Conservation (phyloP, 2,888 invertebrate species). For the Parnassius smintheus region DNA sequence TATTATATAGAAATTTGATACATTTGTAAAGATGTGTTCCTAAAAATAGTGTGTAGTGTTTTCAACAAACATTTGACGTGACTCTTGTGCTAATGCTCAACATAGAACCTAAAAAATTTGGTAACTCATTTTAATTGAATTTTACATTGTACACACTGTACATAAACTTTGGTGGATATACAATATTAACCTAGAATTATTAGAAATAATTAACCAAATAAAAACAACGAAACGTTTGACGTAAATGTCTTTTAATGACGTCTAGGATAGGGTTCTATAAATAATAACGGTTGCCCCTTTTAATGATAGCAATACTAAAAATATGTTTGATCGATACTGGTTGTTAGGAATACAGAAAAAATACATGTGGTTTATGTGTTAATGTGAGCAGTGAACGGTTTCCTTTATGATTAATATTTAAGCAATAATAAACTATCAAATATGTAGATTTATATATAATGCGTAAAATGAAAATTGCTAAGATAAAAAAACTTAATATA, state of each 20-base stretch:
- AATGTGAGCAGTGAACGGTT: not conserved
- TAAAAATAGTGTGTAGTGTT: conserved; percentile 10
- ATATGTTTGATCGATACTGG: conserved; percentile 24
- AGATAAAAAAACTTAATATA: conserved; percentile 15
- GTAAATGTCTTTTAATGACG: conserved; percentile 63
- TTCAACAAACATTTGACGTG: conserved; percentile 22
- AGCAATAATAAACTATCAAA: conserved; percentile 9
- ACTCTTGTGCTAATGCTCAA: conserved; percentile 53
- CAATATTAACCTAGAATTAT: conserved; percentile 62
- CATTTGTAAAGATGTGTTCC: conserved; percentile 4
- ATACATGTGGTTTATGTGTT: conserved; percentile 2
- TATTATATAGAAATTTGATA: conserved; percentile 1
- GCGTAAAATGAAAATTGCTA: conserved; percentile 7
- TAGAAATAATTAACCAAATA: conserved; percentile 71
- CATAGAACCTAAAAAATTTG: conserved; percentile 53
- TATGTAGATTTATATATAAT: conserved; percentile 1
- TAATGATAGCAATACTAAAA: conserved; percentile 31
- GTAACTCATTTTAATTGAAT: conserved; percentile 49
- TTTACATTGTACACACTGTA: conserved; percentile 33
- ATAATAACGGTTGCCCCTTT: conserved; percentile 35
- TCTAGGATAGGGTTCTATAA: conserved; percentile 36
- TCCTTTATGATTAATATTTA: not conserved
- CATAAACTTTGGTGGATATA: conserved; percentile 67
- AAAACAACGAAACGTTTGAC: conserved; percentile 56
- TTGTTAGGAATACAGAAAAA: conserved; percentile 13